These are phyloP conservation scores for Epirrhoe tristata DNA, from an alignment of 2,888 invertebrate genomes.

Conservation along the genomic window DNA sequence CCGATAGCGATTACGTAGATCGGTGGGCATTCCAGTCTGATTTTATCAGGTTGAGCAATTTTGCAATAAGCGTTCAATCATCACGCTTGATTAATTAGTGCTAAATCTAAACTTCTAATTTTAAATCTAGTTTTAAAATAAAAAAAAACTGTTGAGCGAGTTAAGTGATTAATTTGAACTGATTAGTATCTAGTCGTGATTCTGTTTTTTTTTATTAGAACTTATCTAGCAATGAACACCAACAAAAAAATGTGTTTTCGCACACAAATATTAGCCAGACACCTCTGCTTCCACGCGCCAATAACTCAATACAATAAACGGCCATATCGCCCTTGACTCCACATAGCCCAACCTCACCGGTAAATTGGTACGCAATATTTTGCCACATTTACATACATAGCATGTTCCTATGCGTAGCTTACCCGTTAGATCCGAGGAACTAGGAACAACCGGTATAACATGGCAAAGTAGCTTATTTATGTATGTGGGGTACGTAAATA, in stretches of 20 bases:
- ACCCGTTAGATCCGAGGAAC: constrained; percentile 25
- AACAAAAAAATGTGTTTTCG: constrained; percentile 9
- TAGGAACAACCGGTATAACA: constrained; percentile 21
- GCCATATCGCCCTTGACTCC: constrained; percentile 38
- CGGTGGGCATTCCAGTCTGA: background rate
- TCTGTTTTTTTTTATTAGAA: background rate
- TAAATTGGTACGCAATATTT: constrained; percentile 34
- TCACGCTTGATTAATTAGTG: background rate
- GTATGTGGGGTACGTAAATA: constrained; percentile 22
- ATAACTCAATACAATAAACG: constrained; percentile 44
- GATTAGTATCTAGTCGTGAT: no score
- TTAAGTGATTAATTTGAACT: no score
- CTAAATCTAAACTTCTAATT: background rate
- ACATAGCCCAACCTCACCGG: constrained; percentile 20
- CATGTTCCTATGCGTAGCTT: constrained; percentile 21
- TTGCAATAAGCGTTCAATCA: background rate
- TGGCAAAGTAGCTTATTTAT: constrained; percentile 22
- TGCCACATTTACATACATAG: constrained; percentile 26
- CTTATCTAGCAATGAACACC: background rate
- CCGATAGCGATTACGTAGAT: background rate
- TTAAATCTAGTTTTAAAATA: background rate
- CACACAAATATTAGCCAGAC: constrained; percentile 16
- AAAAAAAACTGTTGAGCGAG: no score
- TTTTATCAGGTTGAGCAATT: background rate
- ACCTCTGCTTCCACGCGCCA: constrained; percentile 30